A percentile compares a stretch with the other conserved stretches of the same genome.
Evolutionary conservation across 2,888 invertebrate genomes (phyloP).

Genomic region (Cryptus armator): DNA sequence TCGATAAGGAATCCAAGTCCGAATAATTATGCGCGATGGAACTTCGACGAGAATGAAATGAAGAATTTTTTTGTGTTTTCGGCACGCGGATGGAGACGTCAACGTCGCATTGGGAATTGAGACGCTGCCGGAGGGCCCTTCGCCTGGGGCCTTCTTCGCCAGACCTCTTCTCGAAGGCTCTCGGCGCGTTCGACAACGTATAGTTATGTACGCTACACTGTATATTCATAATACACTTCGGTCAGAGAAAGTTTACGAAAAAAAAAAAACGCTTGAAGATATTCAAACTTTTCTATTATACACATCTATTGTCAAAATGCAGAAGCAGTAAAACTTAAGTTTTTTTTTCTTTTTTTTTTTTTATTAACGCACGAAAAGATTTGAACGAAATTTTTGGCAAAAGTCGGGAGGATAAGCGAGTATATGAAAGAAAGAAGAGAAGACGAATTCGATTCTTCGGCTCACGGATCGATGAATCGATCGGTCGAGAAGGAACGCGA

Average conservation of each 20-base stretch:
- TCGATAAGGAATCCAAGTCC: background rate
- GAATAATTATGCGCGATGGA: conserved; percentile 2
- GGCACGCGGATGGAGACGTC: conserved; percentile 61
- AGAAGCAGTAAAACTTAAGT: background rate
- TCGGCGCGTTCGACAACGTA: background rate
- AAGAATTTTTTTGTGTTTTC: conserved; percentile 68
- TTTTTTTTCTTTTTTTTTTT: too few species aligned
- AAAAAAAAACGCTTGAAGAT: background rate
- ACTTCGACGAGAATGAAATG: background rate
- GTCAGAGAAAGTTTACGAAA: background rate
- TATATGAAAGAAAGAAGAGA: background rate
- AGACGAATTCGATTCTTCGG: conserved; percentile 13
- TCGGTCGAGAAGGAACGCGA: conserved; percentile 32
- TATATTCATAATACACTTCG: background rate
- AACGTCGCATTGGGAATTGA: conserved; percentile 57
- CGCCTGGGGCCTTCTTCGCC: conserved; percentile 60
- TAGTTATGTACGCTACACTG: background rate
- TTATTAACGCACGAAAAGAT: too few species aligned
- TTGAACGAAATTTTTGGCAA: too few species aligned
- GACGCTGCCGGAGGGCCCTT: conserved; percentile 56
- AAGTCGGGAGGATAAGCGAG: background rate
- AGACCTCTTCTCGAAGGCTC: conserved; percentile 50
- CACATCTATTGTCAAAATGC: background rate
- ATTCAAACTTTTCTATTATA: background rate
- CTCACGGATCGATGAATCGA: conserved; percentile 52